phyloP scores from a whole-genome alignment of 2,797 vertebrate species.

The Darevskia nairensis region DNA sequence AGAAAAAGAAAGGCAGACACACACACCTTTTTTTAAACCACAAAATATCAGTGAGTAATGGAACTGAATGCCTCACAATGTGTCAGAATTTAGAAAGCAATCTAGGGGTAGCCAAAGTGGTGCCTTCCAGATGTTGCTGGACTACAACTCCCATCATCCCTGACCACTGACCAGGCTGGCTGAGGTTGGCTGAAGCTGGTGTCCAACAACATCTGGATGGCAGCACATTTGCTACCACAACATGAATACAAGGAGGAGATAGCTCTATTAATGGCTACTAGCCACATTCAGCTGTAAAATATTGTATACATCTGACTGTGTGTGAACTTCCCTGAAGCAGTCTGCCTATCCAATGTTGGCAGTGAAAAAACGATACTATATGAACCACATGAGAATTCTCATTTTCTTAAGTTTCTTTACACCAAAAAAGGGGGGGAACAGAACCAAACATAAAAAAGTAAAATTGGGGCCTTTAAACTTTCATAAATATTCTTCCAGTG shows the following conservation, averaged over 20 bases:
- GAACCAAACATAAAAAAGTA: slow-evolving; percentile 28
- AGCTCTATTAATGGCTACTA: neutral
- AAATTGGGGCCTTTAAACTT: slow-evolving; percentile 43
- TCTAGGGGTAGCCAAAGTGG: too few species aligned
- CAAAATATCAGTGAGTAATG: neutral
- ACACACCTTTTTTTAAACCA: too few species aligned
- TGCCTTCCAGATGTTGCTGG: too few species aligned
- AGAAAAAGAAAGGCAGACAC: neutral
- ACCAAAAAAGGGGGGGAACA: neutral
- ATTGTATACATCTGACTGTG: neutral
- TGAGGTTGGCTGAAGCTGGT: too few species aligned
- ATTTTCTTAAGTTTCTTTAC: slow-evolving; percentile 15
- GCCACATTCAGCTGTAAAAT: neutral
- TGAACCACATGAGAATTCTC: neutral
- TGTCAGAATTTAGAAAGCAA: too few species aligned
- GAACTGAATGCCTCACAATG: neutral
- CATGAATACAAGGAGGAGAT: neutral
- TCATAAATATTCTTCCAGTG: slow-evolving; percentile 43
- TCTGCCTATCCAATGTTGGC: neutral
- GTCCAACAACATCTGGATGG: neutral
- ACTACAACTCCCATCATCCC: neutral
- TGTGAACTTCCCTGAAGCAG: neutral
- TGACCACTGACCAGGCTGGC: neutral
- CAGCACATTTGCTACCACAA: neutral
- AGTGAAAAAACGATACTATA: neutral